Evolutionary conservation across 2,888 invertebrate genomes (phyloP), one percentile per base, ranked within the genome.

Genomic region (Hofmannophila pseudospretella): DNA sequence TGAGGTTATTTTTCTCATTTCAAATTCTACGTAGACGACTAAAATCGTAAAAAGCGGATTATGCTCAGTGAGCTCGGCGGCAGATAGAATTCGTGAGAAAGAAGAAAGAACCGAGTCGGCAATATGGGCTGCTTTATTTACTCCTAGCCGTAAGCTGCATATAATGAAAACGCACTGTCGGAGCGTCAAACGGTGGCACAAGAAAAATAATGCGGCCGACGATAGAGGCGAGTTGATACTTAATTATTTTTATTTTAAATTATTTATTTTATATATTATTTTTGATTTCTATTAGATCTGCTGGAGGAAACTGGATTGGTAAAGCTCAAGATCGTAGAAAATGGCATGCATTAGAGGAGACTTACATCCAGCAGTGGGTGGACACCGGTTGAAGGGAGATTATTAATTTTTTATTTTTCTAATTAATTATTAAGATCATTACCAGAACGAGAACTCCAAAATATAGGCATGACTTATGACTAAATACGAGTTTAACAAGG

Each of bases 151-250:
- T 86, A 85, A 86, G 86, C 86, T 85, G 85, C 85, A 85, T 84
- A 85, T 86, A 86, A 86, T 86, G 85, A 86, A 84, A 85, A 85
- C 84, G 84, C 84, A 85, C 75, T 79, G 82, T 77, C 81, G 67
- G 68, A 64, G 74, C 67, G 79, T 75, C 78, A 81, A 76, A 77
- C 73, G 65, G 64, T 63, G 67, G 62, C 65, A 60, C 61, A 54
- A 73, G 72, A 69, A 73, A 76, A 77, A 23, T 23, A 16, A 78
- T 42, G 41, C 42, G 34, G 33, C 44, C 28, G 22, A 3, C n/a
- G 47, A 43, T 23, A 20, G 7, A 45, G n/a, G 5, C 11, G 37
- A 66, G 48, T 63, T 71, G 78, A 58, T 79, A 74, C 64, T 68
- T 46, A 27, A 5, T 4, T 16, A 4, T 16, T 16, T 16, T 16